Conservation (phyloP, 2,113 vertebrate species). For the Brachypteracias leptosomus region DNA sequence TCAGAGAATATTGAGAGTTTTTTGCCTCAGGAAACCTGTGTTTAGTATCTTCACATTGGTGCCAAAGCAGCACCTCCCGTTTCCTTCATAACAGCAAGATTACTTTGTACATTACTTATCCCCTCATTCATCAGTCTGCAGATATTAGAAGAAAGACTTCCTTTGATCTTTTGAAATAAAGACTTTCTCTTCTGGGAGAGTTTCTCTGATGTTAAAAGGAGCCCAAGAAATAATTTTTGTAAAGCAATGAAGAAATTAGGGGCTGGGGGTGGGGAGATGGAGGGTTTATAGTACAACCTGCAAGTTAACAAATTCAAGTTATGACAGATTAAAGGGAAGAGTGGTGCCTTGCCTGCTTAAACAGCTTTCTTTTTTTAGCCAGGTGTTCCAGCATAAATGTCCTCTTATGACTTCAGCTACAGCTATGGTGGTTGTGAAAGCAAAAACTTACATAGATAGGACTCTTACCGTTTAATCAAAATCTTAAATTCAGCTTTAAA, state of each 20-base stretch:
- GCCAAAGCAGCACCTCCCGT: not conserved
- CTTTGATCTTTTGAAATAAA: conserved; percentile 18
- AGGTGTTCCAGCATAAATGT: not conserved
- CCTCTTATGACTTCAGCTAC: not conserved
- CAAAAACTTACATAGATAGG: not conserved
- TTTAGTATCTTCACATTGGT: not conserved
- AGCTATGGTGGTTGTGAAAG: not conserved
- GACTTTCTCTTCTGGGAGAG: not conserved
- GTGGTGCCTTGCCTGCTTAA: not conserved
- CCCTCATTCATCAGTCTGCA: not conserved
- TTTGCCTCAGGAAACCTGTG: not conserved
- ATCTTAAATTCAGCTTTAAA: not conserved
- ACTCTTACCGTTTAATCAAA: not conserved
- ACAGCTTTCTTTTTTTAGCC: not conserved
- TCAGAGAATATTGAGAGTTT: not conserved
- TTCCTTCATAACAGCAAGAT: not conserved
- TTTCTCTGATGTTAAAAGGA: not conserved
- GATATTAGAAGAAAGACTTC: not conserved
- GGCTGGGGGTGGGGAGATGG: not conserved
- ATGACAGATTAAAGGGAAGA: not conserved
- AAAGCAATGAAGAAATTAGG: not conserved
- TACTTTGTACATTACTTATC: not conserved
- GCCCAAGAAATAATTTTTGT: not conserved
- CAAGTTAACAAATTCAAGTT: not conserved
- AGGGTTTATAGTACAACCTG: not conserved